Evolutionary conservation across 2,888 invertebrate genomes (phyloP).

Genomic region (Euphydryas editha): DNA sequence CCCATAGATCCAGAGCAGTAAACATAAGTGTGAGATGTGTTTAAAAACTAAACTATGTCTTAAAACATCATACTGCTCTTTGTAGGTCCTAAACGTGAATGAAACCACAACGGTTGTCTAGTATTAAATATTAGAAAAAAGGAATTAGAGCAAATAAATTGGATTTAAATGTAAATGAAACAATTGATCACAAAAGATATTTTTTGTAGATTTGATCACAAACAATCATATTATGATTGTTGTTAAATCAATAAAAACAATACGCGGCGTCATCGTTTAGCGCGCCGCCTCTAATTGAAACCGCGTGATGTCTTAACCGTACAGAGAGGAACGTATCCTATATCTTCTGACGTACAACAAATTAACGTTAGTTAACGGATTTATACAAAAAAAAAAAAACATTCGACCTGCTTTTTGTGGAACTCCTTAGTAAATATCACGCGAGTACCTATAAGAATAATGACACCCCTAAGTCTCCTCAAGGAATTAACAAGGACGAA

Average conservation of each 20-base stretch:
- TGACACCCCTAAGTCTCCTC: not conserved
- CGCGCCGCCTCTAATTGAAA: constrained; percentile 73
- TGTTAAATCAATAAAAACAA: constrained; percentile 42
- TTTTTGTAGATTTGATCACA: not conserved
- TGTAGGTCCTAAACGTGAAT: too few species aligned
- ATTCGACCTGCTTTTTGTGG: not conserved
- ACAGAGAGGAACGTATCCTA: constrained; percentile 20
- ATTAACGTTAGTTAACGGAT: constrained; percentile 16
- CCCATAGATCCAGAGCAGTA: too few species aligned
- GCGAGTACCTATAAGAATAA: not conserved
- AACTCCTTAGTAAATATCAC: not conserved
- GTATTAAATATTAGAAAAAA: too few species aligned
- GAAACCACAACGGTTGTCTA: too few species aligned
- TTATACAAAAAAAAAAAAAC: not conserved
- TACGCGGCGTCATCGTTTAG: constrained; percentile 61
- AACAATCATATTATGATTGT: constrained; percentile 27
- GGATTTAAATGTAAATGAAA: too few species aligned
- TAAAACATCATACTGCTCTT: too few species aligned
- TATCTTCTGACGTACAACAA: constrained; percentile 30
- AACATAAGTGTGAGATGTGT: too few species aligned
- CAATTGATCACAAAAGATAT: not conserved
- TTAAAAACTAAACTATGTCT: too few species aligned
- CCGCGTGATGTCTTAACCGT: constrained; percentile 69
- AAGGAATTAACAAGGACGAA: too few species aligned
- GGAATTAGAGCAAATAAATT: too few species aligned